Evolutionary conservation across 2,888 invertebrate genomes (phyloP).

Genomic region (Brachyptera putata): DNA sequence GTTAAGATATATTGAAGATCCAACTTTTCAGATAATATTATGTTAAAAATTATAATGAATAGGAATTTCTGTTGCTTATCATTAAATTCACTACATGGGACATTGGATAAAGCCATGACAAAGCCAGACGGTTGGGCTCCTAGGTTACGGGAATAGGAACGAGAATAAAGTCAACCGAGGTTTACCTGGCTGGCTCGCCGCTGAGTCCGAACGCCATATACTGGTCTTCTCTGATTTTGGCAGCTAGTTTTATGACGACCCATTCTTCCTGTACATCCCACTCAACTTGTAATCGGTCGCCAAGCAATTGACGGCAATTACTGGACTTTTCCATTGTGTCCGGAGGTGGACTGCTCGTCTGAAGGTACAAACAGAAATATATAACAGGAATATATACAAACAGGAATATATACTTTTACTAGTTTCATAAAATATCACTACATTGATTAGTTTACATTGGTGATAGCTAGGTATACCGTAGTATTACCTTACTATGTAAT

Average conservation of each 20-base stretch:
- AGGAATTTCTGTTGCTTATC: too few species aligned
- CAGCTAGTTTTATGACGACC: constrained; percentile 73
- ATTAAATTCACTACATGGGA: too few species aligned
- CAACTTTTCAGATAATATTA: too few species aligned
- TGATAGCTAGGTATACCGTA: too few species aligned
- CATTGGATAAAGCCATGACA: too few species aligned
- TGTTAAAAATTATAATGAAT: too few species aligned
- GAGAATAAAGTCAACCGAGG: too few species aligned
- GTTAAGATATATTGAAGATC: background rate
- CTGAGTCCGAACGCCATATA: constrained; percentile 87
- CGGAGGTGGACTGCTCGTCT: constrained; percentile 77
- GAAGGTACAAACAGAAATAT: constrained; percentile 41
- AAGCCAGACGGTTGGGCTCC: too few species aligned
- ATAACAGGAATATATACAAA: background rate
- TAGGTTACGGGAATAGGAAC: background rate
- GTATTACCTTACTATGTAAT: too few species aligned
- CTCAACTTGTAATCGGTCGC: constrained; percentile 77
- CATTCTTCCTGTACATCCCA: constrained; percentile 74
- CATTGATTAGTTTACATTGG: too few species aligned
- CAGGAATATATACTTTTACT: too few species aligned
- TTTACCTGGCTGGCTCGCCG: constrained; percentile 64
- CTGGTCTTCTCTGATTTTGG: constrained; percentile 73
- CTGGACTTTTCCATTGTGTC: constrained; percentile 53
- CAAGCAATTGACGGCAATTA: constrained; percentile 81
- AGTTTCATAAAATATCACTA: too few species aligned